A percentile compares a stretch with the other conserved stretches of the same genome.
Evolutionary conservation across 2,797 vertebrate genomes (phyloP).

Genomic region (Mastacembelus armatus): DNA sequence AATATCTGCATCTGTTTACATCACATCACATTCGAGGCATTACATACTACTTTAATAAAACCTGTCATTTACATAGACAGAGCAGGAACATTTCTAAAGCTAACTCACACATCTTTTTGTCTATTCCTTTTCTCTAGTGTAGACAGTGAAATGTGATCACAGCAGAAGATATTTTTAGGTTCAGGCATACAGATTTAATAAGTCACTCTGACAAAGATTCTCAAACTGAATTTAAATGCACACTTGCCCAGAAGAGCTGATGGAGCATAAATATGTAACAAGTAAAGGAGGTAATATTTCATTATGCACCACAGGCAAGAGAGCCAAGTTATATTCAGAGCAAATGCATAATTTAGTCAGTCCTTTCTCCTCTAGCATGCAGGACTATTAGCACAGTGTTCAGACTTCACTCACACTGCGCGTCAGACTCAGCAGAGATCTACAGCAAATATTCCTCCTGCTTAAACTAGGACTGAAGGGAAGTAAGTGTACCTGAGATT

Average conservation of each 20-base stretch:
- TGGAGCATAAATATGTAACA: constrained; percentile 48
- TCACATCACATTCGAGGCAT: too few relatives aligned
- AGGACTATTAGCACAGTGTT: constrained; percentile 15
- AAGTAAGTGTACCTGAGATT: background rate
- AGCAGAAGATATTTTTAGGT: constrained; percentile 47
- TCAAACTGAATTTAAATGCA: constrained; percentile 23
- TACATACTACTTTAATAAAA: too few relatives aligned
- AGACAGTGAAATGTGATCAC: constrained; percentile 1
- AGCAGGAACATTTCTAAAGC: background rate
- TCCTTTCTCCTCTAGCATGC: constrained; percentile 28
- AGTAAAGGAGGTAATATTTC: constrained; percentile 48
- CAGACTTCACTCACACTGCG: constrained; percentile 1
- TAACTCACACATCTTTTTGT: background rate
- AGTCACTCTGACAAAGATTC: constrained; percentile 19
- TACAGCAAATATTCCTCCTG: background rate
- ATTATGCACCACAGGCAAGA: constrained; percentile 30
- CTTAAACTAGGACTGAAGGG: background rate
- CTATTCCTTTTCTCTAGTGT: background rate
- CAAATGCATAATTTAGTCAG: constrained; percentile 66
- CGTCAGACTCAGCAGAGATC: background rate
- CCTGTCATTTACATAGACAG: too few relatives aligned
- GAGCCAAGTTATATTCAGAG: constrained; percentile 67
- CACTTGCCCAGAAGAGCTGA: constrained; percentile 7
- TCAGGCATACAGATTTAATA: constrained; percentile 35
- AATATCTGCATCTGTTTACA: background rate